Evolutionary conservation across 2,113 vertebrate genomes (phyloP).

Genomic region (Dolichotis patagonum): DNA sequence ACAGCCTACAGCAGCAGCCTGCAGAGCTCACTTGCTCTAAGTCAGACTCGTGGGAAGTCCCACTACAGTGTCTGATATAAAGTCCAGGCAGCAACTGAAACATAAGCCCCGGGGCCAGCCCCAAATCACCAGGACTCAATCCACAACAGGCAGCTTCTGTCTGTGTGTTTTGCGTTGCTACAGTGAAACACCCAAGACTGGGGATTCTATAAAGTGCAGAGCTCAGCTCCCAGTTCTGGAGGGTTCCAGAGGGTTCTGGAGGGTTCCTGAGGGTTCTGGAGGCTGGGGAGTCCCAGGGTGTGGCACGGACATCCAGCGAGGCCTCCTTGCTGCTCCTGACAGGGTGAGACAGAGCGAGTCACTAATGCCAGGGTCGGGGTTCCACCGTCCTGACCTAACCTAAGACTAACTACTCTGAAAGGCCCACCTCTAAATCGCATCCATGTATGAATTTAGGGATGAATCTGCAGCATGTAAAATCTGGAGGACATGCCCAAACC

Average conservation of each 20-base stretch:
- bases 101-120: neutral
- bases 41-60: too few species aligned
- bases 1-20: too few species aligned
- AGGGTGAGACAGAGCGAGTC: neutral
- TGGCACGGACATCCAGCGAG: too few species aligned
- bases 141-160: neutral
- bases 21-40: too few species aligned
- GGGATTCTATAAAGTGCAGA: neutral
- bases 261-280: too few species aligned
- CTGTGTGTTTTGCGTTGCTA: neutral
- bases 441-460: neutral
- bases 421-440: neutral
- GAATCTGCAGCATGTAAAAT: neutral
- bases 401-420: neutral
- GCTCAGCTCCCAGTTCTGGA: neutral
- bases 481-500: neutral
- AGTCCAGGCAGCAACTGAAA: neutral
- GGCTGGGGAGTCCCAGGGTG: neutral
- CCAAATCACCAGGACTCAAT: neutral
- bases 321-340: neutral
- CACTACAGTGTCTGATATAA: neutral
- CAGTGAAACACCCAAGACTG: neutral
- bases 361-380: neutral
- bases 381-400: neutral
- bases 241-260: too few species aligned